phyloP scores from a whole-genome alignment of 2,797 vertebrate species.

The Pantherophis alleghaniensis region DNA sequence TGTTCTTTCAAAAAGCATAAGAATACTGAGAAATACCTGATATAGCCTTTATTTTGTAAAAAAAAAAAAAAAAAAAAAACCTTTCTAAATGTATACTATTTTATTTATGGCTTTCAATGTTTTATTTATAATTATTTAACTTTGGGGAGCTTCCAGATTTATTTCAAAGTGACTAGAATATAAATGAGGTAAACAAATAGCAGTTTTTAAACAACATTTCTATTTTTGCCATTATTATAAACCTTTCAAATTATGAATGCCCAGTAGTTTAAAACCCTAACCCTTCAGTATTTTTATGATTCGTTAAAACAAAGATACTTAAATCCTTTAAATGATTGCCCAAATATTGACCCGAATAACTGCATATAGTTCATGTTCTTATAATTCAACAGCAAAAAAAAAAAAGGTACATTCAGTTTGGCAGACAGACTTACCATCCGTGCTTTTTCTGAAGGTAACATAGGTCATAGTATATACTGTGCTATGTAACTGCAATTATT shows the following conservation, averaged over 20 bases:
- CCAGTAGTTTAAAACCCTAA: not conserved
- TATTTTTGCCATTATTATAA: not conserved
- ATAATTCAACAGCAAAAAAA: not conserved
- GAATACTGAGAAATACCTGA: not conserved
- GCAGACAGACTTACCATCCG: not conserved
- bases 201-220: not conserved
- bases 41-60: not conserved
- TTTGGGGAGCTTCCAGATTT: not conserved
- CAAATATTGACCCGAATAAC: not conserved
- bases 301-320: not conserved
- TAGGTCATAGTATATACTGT: not conserved
- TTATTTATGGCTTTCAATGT: not conserved
- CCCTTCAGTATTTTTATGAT: not conserved
- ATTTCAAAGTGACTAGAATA: not conserved
- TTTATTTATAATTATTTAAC: not conserved
- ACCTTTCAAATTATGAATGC: not conserved
- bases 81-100: not conserved
- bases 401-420: not conserved
- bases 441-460: constrained; percentile 3
- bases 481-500: not conserved
- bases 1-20: not conserved
- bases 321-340: not conserved
- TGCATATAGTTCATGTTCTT: not conserved
- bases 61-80: not conserved
- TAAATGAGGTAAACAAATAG: not conserved